Percentiles rank a stretch among this genome's conserved stretches.
Evolutionary conservation across 2,113 vertebrate species (phyloP).

Genomic region (Actenoides hombroni): DNA sequence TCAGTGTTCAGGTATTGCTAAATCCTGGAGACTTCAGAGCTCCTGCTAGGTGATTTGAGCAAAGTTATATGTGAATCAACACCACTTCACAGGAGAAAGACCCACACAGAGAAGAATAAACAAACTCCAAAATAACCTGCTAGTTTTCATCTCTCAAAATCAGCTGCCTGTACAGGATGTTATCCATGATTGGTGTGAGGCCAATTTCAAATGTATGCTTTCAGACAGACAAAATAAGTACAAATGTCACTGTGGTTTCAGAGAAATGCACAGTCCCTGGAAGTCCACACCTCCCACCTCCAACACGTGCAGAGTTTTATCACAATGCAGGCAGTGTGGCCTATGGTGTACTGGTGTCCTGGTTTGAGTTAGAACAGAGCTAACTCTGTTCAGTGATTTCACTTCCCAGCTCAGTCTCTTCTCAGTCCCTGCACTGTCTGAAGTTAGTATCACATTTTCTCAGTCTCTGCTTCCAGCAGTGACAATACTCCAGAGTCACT

Average conservation of each 20-base stretch:
- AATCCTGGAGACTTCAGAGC: not conserved
- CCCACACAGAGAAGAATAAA: not conserved
- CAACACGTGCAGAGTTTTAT: not conserved
- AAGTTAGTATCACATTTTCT: no score
- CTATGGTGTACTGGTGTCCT: not conserved
- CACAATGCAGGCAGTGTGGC: not conserved
- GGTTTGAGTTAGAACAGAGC: no score
- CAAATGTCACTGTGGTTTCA: not conserved
- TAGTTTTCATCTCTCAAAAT: not conserved
- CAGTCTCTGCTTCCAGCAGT: no score
- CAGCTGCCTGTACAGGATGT: not conserved
- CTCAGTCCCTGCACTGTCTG: no score
- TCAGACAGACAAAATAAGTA: not conserved
- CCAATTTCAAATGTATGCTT: not conserved
- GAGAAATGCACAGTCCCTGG: not conserved
- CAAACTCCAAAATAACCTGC: not conserved
- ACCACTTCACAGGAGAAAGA: not conserved
- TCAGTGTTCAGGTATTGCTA: not conserved
- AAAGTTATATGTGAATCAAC: not conserved
- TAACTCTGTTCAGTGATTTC: no score
- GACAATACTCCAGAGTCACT: no score
- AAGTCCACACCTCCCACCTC: not conserved
- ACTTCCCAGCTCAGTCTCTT: no score
- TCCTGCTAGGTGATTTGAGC: not conserved
- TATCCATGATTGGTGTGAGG: not conserved